These are phyloP conservation scores for Campylomormyrus tamandua DNA, from an alignment of 2,113 vertebrate genomes.

Conservation along the genomic window DNA sequence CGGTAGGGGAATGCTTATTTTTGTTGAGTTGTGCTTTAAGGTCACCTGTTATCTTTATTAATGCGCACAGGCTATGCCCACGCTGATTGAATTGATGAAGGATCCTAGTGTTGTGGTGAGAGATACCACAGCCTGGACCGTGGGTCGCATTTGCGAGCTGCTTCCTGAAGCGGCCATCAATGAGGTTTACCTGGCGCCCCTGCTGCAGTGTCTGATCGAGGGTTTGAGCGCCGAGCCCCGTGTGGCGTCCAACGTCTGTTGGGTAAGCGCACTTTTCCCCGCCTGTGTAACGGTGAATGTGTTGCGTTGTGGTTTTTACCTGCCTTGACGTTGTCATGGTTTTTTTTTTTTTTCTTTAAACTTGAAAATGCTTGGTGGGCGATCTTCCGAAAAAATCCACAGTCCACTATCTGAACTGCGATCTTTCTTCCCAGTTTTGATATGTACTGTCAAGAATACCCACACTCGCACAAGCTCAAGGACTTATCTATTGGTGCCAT, in stretches of 20 bases:
- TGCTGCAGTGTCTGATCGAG: slow-evolving; percentile 94
- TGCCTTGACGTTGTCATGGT: not conserved
- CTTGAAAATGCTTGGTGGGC: not conserved
- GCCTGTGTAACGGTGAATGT: not conserved
- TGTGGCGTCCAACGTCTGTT: slow-evolving; percentile 97
- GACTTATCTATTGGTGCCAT: not conserved
- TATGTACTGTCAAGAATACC: not conserved
- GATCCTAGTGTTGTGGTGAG: slow-evolving; percentile 93
- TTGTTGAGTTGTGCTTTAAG: not conserved
- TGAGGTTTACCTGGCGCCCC: slow-evolving; percentile 80
- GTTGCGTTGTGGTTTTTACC: not conserved
- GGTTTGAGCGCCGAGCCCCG: slow-evolving; percentile 89
- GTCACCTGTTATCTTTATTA: not conserved
- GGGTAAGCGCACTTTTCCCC: slow-evolving; percentile 64
- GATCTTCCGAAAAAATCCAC: not conserved
- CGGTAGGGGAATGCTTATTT: not conserved
- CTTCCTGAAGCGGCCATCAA: slow-evolving; percentile 95
- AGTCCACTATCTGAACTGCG: not conserved
- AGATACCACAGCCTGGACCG: slow-evolving; percentile 95
- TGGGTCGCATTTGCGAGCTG: slow-evolving; percentile 93
- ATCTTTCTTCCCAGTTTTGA: not conserved
- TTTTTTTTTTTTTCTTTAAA: not conserved
- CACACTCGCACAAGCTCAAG: not conserved
- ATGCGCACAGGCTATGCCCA: slow-evolving; percentile 81
- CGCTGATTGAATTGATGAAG: slow-evolving; percentile 95